Evolutionary conservation across 2,888 invertebrate species (phyloP).

Genomic region (Maniola hyperantus): DNA sequence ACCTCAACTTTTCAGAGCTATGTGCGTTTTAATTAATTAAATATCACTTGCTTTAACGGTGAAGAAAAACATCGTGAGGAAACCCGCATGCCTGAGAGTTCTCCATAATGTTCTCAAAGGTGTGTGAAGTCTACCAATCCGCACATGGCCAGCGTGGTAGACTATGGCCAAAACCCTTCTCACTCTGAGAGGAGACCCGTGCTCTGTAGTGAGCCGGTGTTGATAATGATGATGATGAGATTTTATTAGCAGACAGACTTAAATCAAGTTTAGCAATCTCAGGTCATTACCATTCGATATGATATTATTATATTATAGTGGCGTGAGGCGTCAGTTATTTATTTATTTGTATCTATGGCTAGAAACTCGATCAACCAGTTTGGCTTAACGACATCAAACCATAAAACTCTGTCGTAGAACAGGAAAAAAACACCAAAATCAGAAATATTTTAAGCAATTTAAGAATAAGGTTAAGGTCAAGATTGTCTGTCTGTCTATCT

Average conservation of each 20-base stretch:
- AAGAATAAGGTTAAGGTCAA: background rate
- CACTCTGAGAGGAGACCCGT: too few species aligned
- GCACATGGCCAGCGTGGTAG: too few species aligned
- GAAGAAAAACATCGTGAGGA: too few species aligned
- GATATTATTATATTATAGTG: constrained; percentile 1
- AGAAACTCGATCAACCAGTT: constrained; percentile 8
- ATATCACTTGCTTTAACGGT: too few species aligned
- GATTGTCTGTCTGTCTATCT: background rate
- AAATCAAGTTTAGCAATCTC: background rate
- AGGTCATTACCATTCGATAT: constrained; percentile 1
- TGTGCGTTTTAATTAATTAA: too few species aligned
- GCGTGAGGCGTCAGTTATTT: background rate
- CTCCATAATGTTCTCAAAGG: too few species aligned
- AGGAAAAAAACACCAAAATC: background rate
- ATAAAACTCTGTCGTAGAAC: background rate
- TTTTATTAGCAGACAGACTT: background rate
- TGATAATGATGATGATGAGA: too few species aligned
- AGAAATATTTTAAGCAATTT: background rate
- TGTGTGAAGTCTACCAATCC: too few species aligned
- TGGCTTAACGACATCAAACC: background rate
- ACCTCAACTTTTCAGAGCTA: too few species aligned
- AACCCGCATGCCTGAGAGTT: too few species aligned
- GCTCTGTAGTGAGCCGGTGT: too few species aligned
- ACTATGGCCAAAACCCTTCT: too few species aligned
- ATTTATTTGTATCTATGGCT: background rate